phyloP scores from a whole-genome alignment of 92 coral and sea anemone genomes.

The Zoanthus sansibaricus region DNA sequence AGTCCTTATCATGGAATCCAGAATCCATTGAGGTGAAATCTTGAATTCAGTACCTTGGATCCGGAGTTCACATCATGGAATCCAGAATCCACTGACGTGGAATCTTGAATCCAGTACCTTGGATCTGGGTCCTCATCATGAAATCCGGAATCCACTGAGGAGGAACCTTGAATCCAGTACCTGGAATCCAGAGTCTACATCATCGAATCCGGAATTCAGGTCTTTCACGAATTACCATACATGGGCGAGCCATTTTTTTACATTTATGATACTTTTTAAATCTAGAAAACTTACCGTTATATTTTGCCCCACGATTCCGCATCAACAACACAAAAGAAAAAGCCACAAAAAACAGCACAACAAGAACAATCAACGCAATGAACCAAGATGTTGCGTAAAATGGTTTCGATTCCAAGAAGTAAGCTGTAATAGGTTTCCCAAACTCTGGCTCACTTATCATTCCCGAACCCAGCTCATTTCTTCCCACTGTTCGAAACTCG shows the following conservation, averaged over 20 bases:
- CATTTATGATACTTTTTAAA: not conserved
- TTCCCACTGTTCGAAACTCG: slow-evolving; percentile 17
- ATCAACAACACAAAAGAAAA: not conserved
- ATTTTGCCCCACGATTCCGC: slow-evolving; percentile 1
- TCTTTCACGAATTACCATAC: not conserved
- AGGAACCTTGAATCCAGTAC: too few relatives aligned
- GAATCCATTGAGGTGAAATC: too few relatives aligned
- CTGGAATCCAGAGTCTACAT: too few relatives aligned
- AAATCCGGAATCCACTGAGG: too few relatives aligned
- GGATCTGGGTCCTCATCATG: too few relatives aligned
- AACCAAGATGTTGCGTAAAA: not conserved
- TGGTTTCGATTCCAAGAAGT: not conserved
- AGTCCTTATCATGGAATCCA: too few relatives aligned
- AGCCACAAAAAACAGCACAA: not conserved
- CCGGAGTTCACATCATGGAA: too few relatives aligned
- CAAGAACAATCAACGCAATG: slow-evolving; percentile 1
- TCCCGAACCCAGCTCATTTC: not conserved
- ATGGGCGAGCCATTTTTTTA: not conserved
- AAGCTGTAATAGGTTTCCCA: not conserved
- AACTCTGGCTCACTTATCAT: slow-evolving; percentile 6
- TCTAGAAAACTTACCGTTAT: not conserved
- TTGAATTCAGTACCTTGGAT: too few relatives aligned
- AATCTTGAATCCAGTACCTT: too few relatives aligned
- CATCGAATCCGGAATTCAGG: not conserved
- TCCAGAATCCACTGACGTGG: too few relatives aligned